A percentile compares a stretch with the other conserved stretches of the same genome.
Evolutionary conservation across 2,113 vertebrate genomes (phyloP).

Genomic region (Zosterops japonicus): DNA sequence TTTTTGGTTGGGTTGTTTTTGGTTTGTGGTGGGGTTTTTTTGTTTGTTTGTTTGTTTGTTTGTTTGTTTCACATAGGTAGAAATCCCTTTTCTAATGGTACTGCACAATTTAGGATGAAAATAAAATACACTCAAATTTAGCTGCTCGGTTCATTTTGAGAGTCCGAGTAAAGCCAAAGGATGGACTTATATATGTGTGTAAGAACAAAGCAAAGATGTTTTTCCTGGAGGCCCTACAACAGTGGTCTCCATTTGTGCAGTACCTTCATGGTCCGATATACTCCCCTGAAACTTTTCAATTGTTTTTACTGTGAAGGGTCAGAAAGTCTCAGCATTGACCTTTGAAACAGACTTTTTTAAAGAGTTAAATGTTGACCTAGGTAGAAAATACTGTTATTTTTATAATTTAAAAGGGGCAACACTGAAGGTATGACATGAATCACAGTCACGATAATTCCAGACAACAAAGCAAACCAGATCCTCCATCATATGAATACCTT

Average conservation of each 20-base stretch:
- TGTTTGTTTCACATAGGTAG: not conserved
- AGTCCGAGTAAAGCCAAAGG: not conserved
- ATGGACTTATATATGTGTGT: not conserved
- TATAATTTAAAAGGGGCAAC: not conserved
- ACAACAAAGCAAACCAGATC: not conserved
- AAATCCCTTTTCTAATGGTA: not conserved
- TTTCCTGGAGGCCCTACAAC: not conserved
- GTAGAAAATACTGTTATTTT: not conserved
- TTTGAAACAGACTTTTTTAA: not conserved
- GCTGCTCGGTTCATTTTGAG: not conserved
- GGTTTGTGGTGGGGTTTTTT: too few species aligned
- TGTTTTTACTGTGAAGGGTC: not conserved
- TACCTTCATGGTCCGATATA: not conserved
- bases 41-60: not conserved
- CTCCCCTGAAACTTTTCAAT: not conserved
- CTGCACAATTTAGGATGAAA: not conserved
- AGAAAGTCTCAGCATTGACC: not conserved
- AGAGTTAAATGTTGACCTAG: not conserved
- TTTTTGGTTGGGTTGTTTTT: too few species aligned
- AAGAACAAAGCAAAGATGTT: not conserved
- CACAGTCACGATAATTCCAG: not conserved
- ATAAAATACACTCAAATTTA: not conserved
- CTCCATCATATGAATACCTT: not conserved
- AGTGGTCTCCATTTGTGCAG: not conserved
- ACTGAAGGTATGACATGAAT: not conserved